These are phyloP conservation scores for Solenopsis fugax DNA, from an alignment of 1,140 invertebrate species.

Conservation along the genomic window DNA sequence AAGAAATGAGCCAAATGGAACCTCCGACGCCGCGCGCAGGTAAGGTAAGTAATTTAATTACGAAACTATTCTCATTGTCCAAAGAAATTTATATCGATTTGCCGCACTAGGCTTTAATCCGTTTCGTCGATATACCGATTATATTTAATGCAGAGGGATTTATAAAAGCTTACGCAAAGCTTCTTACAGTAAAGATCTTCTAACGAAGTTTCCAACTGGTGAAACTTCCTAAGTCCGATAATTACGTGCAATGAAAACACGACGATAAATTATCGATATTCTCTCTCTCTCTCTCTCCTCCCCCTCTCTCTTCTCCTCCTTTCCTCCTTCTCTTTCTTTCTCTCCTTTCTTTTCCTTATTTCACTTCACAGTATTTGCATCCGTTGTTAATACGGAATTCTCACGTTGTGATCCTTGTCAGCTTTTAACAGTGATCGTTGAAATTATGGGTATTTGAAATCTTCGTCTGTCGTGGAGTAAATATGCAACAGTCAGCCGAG, in stretches of 20 bases:
- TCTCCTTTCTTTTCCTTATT: not conserved
- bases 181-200: constrained; percentile 72
- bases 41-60: constrained; percentile 58
- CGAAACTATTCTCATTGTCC: constrained; percentile 2
- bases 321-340: not conserved
- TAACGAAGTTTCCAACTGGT: constrained; percentile 54
- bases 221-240: constrained; percentile 68
- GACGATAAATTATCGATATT: constrained; percentile 31
- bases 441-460: constrained; percentile 28
- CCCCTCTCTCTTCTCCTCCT: not conserved
- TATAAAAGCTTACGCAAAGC: constrained; percentile 68
- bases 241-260: constrained; percentile 64
- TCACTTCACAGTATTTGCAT: not conserved
- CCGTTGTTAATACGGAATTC: not conserved
- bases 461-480: not conserved
- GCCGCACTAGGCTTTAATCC: not conserved
- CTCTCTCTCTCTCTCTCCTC: not conserved
- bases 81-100: constrained; percentile 17
- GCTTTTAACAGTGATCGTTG: not conserved
- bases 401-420: not conserved
- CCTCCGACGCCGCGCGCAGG: too few species aligned
- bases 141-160: constrained; percentile 67
- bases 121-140: constrained; percentile 42
- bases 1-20: not conserved
- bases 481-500: not conserved